Evolutionary conservation across 2,113 vertebrate genomes (phyloP), one percentile per base, ranked within the genome.

Genomic region (Ginglymostoma cirratum): DNA sequence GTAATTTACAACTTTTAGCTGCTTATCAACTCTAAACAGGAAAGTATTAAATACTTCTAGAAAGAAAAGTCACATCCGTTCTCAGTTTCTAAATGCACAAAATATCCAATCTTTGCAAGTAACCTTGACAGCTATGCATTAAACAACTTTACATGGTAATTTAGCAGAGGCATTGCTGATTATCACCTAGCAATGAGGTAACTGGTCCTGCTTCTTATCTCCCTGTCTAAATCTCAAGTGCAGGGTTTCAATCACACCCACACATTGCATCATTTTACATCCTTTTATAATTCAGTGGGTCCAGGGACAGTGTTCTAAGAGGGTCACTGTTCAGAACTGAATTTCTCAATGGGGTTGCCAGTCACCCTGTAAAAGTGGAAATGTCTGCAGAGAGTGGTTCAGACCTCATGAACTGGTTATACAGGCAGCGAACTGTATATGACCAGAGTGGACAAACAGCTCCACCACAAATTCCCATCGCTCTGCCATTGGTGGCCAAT

Each of bases 221-320:
- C 89, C n/a, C n/a, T 10, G 61, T 93, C 89, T 66, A 66, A 93
- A 38, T 93, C 66, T 61, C 89, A 65, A 34, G 17, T 92, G 61
- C 89, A 93, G 61, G n/a, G 89, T 67, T 93, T 93, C 34, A 34
- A 66, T 21, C 34, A 67, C 89, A 93, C 89, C 89, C 89, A 93
- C 52, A 90, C 34, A 38, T 93, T 93, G 38, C 89, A 93, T 61
- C 15, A 21, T 65, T 38, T n/a, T 55, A 66, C 55, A 92, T 21
- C 6, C 15, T 38, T 66, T 93, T 93, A 66, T n/a, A 65, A 7
- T 66, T 34, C 65, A 61, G 89, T 38, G 55, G 89, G 55, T 92
- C 55, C 27, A 65, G 34, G 55, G 34, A 65, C 14, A 93, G 65
- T 38, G 89, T n/a, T 42, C 21, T 0, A 38, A 23, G 17, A 8